Evolutionary conservation across 2,888 invertebrate genomes (phyloP), one percentile per base, ranked within the genome.

Genomic region (Gastracanthus pulcherrimus): DNA sequence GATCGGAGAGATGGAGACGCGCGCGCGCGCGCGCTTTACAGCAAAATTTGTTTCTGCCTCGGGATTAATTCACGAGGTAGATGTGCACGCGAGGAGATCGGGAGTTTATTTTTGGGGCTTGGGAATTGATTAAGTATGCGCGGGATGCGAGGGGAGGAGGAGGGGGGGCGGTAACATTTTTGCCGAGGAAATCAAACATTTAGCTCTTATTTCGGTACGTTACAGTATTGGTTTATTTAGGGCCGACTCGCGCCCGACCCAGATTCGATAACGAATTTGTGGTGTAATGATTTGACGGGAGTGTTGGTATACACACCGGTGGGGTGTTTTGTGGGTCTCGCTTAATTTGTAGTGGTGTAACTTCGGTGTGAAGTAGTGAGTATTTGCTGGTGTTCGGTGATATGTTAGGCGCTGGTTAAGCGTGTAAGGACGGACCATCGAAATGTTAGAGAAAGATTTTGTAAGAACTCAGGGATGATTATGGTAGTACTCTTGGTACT

Each of bases 41-140:
- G 36, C 55, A 23, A 76, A 66, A 23, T 76, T 48, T 69, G 36
- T 66, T 36, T 26, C 55, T 55, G 4, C 36, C 29, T 76, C 55
- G 34, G 4, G n/a, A 69, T 60, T 76, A 69, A 76, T 69, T 69
- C 67, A 67, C 41, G 55, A 38, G 41, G 38, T 51, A 13, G n/a
- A 29, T 29, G 7, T 9, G 70, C 45, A 19, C 45, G 16, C 19
- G 29, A 29, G 45, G 66, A 76, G 51, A 76, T 72, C 26, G n/a
- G 29, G 41, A 38, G 48, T 48, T 48, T 48, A 48, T 48, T 48
- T 48, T 48, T 19, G 48, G 19, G 16, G 7, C 7, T 16, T 2
- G 41, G 3, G 11, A 13, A 11, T 11, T 13, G 9, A 71, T 58
- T 55, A 71, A 58, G 55, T 55, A 71, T 41, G 13, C n/a, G 29